phyloP scores from a whole-genome alignment of 2,113 vertebrate genomes.

The Cyanoramphus novaezelandiae region DNA sequence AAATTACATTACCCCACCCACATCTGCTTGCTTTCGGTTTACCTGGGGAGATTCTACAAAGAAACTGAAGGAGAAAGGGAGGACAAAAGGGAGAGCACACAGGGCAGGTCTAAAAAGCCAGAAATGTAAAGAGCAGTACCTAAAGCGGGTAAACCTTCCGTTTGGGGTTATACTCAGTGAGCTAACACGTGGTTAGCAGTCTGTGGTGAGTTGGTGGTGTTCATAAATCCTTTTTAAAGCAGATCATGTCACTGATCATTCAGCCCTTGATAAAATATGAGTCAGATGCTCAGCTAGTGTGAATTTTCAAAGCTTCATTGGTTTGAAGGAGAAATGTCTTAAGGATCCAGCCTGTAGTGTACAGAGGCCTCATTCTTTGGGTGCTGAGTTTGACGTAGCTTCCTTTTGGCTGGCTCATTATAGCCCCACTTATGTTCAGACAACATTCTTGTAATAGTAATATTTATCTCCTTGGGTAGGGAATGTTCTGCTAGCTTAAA shows the following conservation, averaged over 20 bases:
- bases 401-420: not conserved
- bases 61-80: slow-evolving; percentile 28
- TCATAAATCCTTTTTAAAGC: not conserved
- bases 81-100: not conserved
- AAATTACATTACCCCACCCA: slow-evolving; percentile 60
- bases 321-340: not conserved
- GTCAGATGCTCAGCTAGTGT: not conserved
- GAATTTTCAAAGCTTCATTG: not conserved
- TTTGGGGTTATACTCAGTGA: not conserved
- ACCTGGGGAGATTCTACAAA: slow-evolving; percentile 17
- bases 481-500: not conserved
- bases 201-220: not conserved
- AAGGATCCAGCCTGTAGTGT: not conserved
- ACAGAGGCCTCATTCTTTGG: not conserved
- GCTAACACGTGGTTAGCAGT: rapidly evolving
- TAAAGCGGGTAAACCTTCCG: not conserved
- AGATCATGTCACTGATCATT: not conserved
- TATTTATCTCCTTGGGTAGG: not conserved
- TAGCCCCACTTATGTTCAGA: not conserved
- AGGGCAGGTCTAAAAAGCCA: not conserved
- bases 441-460: not conserved
- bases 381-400: not conserved
- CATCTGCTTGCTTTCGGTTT: slow-evolving; percentile 22
- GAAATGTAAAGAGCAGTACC: not conserved
- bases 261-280: not conserved